Conservation (phyloP, 2,797 vertebrate species). For the Labroides dimidiatus region DNA sequence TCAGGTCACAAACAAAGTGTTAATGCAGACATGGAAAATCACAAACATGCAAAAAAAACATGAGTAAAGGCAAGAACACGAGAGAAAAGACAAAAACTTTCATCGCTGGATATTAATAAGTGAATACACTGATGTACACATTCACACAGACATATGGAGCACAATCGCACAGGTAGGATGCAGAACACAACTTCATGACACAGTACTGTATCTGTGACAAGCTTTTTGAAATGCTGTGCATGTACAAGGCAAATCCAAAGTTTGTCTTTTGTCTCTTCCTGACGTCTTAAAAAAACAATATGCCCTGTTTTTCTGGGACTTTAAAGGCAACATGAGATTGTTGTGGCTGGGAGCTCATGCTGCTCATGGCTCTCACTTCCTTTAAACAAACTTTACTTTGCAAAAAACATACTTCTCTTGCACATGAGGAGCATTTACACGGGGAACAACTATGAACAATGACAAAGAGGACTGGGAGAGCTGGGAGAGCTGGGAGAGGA, state of each 20-base stretch:
- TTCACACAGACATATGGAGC: slow-evolving; percentile 20
- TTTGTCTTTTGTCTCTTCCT: slow-evolving; percentile 8
- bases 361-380: slow-evolving; percentile 10
- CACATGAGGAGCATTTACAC: slow-evolving; percentile 45
- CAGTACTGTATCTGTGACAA: slow-evolving; percentile 13
- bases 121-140: slow-evolving; percentile 2
- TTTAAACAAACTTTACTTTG: slow-evolving; percentile 38
- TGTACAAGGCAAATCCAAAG: slow-evolving; percentile 31
- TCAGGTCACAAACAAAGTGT: slow-evolving; percentile 33
- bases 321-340: slow-evolving; percentile 22
- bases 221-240: slow-evolving; percentile 50
- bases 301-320: slow-evolving; percentile 14
- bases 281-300: not conserved
- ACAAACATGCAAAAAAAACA: slow-evolving; percentile 53
- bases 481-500: slow-evolving; percentile 2
- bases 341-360: slow-evolving; percentile 10
- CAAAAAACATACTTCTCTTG: slow-evolving; percentile 43
- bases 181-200: slow-evolving; percentile 28
- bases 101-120: too few species aligned
- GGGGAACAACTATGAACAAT: slow-evolving; percentile 20
- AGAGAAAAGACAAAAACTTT: too few species aligned
- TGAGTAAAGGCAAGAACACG: slow-evolving; percentile 4
- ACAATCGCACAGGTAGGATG: slow-evolving; percentile 34
- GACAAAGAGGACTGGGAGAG: too few species aligned
- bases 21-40: slow-evolving; percentile 45